These are phyloP conservation scores for Eubucco bourcierii DNA, from an alignment of 2,113 vertebrate genomes.

Conservation along the genomic window DNA sequence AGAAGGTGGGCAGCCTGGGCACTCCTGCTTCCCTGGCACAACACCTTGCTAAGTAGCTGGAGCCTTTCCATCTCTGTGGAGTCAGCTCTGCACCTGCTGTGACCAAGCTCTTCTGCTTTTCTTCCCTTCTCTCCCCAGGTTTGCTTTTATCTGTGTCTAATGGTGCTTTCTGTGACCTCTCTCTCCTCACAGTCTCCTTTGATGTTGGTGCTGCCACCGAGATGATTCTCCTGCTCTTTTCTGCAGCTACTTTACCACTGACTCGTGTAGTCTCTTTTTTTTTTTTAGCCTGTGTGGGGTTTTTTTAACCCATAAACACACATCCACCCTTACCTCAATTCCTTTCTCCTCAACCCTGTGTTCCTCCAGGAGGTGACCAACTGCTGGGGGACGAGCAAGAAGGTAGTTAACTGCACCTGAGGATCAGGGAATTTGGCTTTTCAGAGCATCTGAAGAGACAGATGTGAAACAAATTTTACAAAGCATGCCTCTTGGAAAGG, in stretches of 20 bases:
- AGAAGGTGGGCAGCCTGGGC: background rate
- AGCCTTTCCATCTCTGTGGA: background rate
- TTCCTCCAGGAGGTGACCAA: background rate
- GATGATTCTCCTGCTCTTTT: background rate
- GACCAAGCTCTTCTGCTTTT: background rate
- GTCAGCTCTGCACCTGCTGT: background rate
- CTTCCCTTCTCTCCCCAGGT: background rate
- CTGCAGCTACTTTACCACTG: background rate
- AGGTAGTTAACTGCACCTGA: background rate
- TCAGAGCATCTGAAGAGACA: background rate
- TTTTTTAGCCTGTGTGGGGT: background rate
- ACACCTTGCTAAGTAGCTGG: background rate
- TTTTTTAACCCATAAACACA: background rate
- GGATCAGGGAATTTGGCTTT: background rate
- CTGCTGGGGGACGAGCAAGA: background rate
- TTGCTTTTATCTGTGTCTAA: background rate
- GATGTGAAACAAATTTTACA: fast-evolving
- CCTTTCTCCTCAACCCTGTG: background rate
- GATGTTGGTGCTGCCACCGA: background rate
- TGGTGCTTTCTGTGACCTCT: background rate
- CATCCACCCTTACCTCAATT: background rate
- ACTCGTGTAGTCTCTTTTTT: background rate
- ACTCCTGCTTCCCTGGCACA: background rate
- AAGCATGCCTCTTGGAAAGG: background rate
- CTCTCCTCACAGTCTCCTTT: background rate